A percentile compares a stretch with the other conserved stretches of the same genome.
Evolutionary conservation across 2,113 vertebrate species (phyloP).

Genomic region (Azemiops feae): DNA sequence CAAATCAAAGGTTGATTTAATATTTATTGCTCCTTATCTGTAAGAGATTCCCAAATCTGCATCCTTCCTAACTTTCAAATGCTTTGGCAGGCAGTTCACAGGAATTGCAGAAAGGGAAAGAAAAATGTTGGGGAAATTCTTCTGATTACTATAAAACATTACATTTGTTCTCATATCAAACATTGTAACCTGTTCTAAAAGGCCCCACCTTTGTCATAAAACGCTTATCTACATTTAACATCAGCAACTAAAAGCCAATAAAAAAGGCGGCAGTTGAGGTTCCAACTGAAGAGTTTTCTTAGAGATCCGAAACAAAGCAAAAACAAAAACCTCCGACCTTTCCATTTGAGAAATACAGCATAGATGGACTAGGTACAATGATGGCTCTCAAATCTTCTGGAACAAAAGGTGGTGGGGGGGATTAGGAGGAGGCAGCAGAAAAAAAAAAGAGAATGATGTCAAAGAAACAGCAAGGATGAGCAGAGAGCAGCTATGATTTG

Average conservation of each 20-base stretch:
- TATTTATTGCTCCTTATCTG: background rate
- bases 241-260: background rate
- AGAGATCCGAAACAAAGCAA: background rate
- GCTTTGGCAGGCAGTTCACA: background rate
- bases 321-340: background rate
- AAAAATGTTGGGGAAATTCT: too few relatives aligned
- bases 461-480: background rate
- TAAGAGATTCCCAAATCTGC: background rate
- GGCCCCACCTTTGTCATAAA: background rate
- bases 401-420: background rate
- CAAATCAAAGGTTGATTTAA: background rate
- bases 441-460: background rate
- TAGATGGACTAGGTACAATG: background rate
- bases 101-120: background rate
- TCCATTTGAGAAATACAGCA: background rate
- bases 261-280: background rate
- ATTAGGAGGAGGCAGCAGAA: background rate
- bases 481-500: background rate
- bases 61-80: background rate
- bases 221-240: background rate
- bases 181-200: background rate
- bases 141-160: background rate
- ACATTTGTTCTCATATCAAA: background rate
- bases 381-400: background rate
- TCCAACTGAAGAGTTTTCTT: background rate